Percentiles rank a stretch among this genome's conserved stretches.
Evolutionary conservation across 1,140 invertebrate genomes (phyloP).

Genomic region (Diorhabda elongata): DNA sequence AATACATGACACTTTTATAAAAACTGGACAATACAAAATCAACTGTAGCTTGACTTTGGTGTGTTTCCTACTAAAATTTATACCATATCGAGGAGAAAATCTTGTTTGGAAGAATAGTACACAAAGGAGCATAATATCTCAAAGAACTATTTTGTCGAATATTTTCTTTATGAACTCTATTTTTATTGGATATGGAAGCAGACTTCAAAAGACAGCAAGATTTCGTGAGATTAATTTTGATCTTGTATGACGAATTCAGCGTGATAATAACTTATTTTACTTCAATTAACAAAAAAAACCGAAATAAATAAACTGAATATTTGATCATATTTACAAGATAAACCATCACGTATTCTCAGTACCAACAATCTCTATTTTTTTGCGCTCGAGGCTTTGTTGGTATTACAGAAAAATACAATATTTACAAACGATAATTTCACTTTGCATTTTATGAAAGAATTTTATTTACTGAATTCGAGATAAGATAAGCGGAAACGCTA

Average conservation of each 20-base stretch:
- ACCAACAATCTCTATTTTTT: too few species aligned
- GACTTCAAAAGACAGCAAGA: too few species aligned
- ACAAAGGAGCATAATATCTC: neutral
- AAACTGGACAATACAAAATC: neutral
- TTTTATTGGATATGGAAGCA: neutral
- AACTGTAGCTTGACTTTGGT: neutral
- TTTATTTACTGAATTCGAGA: neutral
- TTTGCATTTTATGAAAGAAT: neutral
- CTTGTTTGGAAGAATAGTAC: slow-evolving; percentile 2
- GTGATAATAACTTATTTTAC: too few species aligned
- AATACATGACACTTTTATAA: neutral
- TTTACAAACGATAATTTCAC: neutral
- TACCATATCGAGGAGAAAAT: neutral
- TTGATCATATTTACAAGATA: too few species aligned
- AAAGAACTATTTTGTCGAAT: neutral
- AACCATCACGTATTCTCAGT: too few species aligned
- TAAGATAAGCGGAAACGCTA: neutral
- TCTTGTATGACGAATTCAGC: too few species aligned
- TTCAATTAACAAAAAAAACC: too few species aligned
- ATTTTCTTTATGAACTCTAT: neutral
- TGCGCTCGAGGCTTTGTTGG: too few species aligned
- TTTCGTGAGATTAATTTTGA: too few species aligned
- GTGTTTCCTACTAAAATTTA: slow-evolving; percentile 1
- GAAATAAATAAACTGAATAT: too few species aligned
- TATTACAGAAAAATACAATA: neutral